Percentiles rank a stretch among this genome's conserved stretches.
Evolutionary conservation across 1,140 invertebrate species (phyloP).

Genomic region (Drosophila erecta): DNA sequence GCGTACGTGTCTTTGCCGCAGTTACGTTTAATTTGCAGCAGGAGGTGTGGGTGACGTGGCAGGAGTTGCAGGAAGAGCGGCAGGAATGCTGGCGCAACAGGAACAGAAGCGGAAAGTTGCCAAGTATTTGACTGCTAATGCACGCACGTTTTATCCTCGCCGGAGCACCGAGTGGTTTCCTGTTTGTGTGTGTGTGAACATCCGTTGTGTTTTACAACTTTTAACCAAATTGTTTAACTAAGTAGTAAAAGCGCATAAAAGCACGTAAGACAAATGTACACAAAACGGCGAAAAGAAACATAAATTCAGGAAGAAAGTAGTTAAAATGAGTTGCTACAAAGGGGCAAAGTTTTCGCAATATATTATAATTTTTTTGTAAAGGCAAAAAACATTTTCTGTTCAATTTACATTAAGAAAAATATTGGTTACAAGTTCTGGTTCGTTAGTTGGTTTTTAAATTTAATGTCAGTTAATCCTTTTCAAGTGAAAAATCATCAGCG

Average conservation of each 20-base stretch:
- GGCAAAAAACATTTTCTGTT: background rate
- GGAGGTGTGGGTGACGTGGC: background rate
- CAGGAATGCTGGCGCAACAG: conserved; percentile 20
- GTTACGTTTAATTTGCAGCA: conserved; percentile 56
- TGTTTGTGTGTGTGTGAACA: conserved; percentile 15
- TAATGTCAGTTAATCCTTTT: background rate
- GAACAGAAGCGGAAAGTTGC: conserved; percentile 39
- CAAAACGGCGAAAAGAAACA: conserved; percentile 29
- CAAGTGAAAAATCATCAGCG: background rate
- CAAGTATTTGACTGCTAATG: conserved; percentile 61
- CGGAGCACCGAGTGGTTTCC: conserved; percentile 10
- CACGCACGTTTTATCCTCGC: conserved; percentile 60
- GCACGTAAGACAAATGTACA: conserved; percentile 58
- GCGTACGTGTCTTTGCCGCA: conserved; percentile 54
- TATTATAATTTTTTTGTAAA: conserved; percentile 10
- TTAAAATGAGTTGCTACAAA: conserved; percentile 37
- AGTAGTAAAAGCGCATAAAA: conserved; percentile 72
- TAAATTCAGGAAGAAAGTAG: conserved; percentile 23
- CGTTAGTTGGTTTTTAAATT: too few species aligned
- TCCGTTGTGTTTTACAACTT: conserved; percentile 61
- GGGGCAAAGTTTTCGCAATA: conserved; percentile 16
- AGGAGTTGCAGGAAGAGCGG: background rate
- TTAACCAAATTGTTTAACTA: conserved; percentile 81
- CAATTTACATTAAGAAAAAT: background rate
- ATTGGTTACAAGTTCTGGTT: too few species aligned